phyloP scores from a whole-genome alignment of 2,888 invertebrate species.

The Dione vanillae region DNA sequence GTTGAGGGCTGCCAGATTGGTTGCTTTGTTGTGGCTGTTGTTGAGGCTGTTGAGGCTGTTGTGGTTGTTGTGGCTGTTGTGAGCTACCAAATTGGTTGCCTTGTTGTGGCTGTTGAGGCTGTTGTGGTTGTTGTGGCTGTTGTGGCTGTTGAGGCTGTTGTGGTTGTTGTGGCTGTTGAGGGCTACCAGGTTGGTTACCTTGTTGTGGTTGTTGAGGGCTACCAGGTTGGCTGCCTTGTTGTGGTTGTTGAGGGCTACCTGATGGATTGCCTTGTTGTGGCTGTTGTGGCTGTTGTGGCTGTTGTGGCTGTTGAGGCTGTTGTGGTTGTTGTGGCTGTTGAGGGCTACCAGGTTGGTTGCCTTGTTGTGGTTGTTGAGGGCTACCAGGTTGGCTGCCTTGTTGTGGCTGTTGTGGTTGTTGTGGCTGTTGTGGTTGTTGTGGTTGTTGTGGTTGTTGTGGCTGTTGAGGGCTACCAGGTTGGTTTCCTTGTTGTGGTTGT shows the following conservation, averaged over 20 bases:
- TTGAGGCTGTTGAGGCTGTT: not conserved
- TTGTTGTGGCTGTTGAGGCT: not conserved
- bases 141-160: no score
- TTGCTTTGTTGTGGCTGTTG: not conserved
- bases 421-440: not conserved
- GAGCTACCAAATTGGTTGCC: no score
- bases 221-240: no score
- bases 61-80: not conserved
- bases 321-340: not conserved
- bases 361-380: not conserved
- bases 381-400: not conserved
- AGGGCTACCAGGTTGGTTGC: not conserved
- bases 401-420: not conserved
- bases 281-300: no score
- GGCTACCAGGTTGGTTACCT: no score
- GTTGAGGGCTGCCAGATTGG: no score
- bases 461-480: not conserved
- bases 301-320: not conserved
- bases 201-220: not conserved
- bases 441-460: not conserved
- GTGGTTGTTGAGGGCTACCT: no score
- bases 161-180: not conserved
- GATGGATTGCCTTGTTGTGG: not conserved
- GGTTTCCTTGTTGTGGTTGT: not conserved
- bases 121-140: no score